Percentiles rank a stretch among this genome's conserved stretches.
Evolutionary conservation across 2,888 invertebrate species (phyloP).

Genomic region (Cerastis leucographa): DNA sequence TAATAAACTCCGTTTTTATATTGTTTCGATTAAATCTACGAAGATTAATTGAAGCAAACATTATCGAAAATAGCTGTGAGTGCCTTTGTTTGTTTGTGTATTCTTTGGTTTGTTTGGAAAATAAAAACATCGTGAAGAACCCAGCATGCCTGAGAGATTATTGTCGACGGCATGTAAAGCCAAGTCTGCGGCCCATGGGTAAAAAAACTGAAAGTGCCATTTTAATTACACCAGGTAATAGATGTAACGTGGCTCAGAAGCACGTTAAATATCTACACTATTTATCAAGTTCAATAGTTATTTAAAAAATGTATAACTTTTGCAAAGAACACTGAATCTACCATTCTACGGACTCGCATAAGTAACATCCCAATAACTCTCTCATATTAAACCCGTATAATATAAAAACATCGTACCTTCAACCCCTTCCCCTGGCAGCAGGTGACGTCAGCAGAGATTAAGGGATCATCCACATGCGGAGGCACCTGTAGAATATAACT

Average conservation of each 20-base stretch:
- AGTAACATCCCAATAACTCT: background rate
- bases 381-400: constrained; percentile 18
- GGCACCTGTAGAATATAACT: constrained; percentile 41
- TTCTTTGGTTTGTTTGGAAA: background rate
- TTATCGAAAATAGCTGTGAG: background rate
- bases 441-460: constrained; percentile 41
- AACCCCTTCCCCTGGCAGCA: background rate
- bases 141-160: too few relatives aligned
- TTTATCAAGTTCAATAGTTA: background rate
- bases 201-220: background rate
- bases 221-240: background rate
- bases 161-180: too few relatives aligned
- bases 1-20: constrained; percentile 34
- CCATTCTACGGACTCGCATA: too few relatives aligned
- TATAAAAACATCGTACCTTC: background rate
- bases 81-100: background rate
- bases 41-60: constrained; percentile 47
- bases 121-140: background rate
- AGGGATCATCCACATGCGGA: constrained; percentile 27
- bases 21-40: constrained; percentile 37
- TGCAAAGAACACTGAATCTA: background rate
- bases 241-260: background rate
- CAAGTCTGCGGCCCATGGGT: too few relatives aligned
- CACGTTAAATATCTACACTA: background rate
- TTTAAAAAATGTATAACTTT: background rate